These are phyloP conservation scores for Venustaconcha ellipsiformis DNA, from an alignment of 1,140 invertebrate genomes.

Conservation along the genomic window DNA sequence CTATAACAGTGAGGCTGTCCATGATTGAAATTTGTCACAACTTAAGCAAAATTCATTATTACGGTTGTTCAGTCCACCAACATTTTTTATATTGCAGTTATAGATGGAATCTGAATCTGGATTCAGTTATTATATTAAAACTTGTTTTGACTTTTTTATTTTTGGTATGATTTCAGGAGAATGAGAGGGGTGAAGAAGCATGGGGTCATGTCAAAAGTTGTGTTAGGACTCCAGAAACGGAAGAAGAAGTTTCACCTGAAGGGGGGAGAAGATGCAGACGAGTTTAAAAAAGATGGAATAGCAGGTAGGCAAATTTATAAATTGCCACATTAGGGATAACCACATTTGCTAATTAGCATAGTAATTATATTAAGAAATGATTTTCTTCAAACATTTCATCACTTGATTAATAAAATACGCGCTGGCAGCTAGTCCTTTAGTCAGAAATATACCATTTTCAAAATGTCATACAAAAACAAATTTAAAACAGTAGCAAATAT, in stretches of 20 bases:
- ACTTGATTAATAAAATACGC: background rate
- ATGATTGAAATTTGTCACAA: too few relatives aligned
- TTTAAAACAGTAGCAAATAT: too few relatives aligned
- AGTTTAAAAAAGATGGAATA: constrained; percentile 7
- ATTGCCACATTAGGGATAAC: too few relatives aligned
- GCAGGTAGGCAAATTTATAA: constrained; percentile 2
- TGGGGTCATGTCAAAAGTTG: constrained; percentile 37
- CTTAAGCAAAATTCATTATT: too few relatives aligned
- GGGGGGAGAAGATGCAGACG: constrained; percentile 26
- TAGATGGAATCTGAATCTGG: too few relatives aligned
- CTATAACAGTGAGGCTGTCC: too few relatives aligned
- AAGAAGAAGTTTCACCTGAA: constrained; percentile 46
- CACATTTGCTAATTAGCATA: background rate
- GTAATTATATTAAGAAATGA: constrained; percentile 8
- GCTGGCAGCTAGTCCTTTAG: too few relatives aligned
- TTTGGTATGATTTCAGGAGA: constrained; percentile 17
- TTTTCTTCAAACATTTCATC: background rate
- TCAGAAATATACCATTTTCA: too few relatives aligned
- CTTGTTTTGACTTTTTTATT: too few relatives aligned
- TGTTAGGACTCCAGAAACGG: constrained; percentile 41
- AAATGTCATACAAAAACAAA: too few relatives aligned
- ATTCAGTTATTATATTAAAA: too few relatives aligned
- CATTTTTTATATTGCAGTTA: background rate
- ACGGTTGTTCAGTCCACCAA: background rate
- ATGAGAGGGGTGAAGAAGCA: constrained; percentile 37